Base-by-base conservation (phyloP, 2,888 invertebrate genomes). In the Quadroppia sp. region DNA sequence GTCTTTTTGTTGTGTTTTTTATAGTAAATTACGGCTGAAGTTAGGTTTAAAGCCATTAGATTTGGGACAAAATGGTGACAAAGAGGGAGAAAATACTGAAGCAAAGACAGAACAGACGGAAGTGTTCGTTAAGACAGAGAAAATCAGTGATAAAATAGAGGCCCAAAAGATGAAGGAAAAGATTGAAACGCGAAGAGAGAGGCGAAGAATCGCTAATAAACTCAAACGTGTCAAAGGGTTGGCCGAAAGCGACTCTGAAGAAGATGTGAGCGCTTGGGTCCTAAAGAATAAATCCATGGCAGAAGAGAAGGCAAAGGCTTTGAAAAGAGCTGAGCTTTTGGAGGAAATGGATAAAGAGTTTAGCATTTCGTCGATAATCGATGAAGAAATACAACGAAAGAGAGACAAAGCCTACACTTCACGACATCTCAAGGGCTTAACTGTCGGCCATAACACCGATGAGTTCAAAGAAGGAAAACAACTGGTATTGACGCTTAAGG, bases 331-430 rank as follows among this genome's bases (percentile, higher is more conserved):
- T 28, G 94, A 93, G 82, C 87, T 92, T 85, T 83, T 98, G 80
- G 94, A 96, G 83, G 94, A 97, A 83, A 87, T 98, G 86, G 98
- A 98, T 83, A 90, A 88, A 78, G 94, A 92, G 82, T 96, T 97
- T 86, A 96, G 64, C 2, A 36, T 64, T 15, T 36, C 32, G n/a
- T 64, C 64, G 1, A 1, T 64, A n/a, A 64, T 64, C 2, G 36
- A 64, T 30, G 59, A 61, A 20, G 73, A 32, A 20, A n/a, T 42
- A 1, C 56, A 17, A 15, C n/a, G 50, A 36, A 73, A 45, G 67
- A 36, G 25, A 70, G 40, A 30, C 4, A 32, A 83, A 70, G 86
- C 88, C 6, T 95, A 95, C 82, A 84, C 87, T 0, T 86, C 88
- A 69, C 86, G 85, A 79, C 86, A 91, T 83, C 85, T 97, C 73